Conservation (phyloP, 2,113 vertebrate genomes). For the Atherinomorus stipes region DNA sequence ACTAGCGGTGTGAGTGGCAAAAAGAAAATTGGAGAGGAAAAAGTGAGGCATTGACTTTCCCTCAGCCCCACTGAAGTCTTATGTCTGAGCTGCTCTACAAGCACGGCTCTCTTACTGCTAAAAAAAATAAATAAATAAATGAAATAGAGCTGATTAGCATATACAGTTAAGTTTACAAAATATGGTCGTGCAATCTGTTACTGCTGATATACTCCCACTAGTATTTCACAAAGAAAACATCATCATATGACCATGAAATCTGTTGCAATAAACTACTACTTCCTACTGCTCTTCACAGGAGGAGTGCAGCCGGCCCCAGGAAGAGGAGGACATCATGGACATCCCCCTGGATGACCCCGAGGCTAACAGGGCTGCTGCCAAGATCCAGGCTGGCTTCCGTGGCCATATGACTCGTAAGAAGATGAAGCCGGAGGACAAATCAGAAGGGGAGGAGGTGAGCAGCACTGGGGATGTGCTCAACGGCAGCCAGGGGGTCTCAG, state of each 20-base stretch:
- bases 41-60: conserved; percentile 32
- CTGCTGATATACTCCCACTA: conserved; percentile 5
- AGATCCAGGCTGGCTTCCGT: conserved; percentile 98
- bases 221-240: background rate
- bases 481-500: conserved; percentile 75
- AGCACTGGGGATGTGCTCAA: conserved; percentile 85
- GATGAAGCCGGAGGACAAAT: conserved; percentile 94
- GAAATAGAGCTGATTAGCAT: background rate
- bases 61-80: conserved; percentile 25
- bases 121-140: background rate
- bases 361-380: conserved; percentile 95
- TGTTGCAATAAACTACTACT: conserved; percentile 1
- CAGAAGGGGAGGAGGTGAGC: conserved; percentile 88
- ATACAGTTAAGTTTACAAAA: conserved; percentile 21
- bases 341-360: conserved; percentile 96
- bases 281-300: conserved; percentile 80
- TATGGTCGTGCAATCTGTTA: conserved; percentile 27
- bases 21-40: conserved; percentile 7
- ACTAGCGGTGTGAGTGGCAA: conserved; percentile 18
- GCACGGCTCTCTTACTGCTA: conserved; percentile 4
- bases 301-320: conserved; percentile 90
- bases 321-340: conserved; percentile 97
- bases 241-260: background rate
- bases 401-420: conserved; percentile 99
- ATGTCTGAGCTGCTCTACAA: conserved; percentile 7